Conservation (phyloP, 1,140 invertebrate species). For the Drosophila pruinosa region DNA sequence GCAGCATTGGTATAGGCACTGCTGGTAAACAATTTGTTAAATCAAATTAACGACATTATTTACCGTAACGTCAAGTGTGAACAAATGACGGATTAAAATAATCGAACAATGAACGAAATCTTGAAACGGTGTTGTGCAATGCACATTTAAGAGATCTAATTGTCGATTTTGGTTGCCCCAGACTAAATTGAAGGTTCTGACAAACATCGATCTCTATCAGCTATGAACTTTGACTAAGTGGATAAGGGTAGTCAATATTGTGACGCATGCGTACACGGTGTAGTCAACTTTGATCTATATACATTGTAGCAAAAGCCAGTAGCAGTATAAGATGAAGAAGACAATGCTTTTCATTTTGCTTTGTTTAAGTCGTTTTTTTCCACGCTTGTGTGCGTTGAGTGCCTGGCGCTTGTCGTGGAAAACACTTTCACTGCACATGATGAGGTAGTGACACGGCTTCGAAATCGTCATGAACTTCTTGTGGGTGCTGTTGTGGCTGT, state of each 20-base stretch:
- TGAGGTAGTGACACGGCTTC: conserved; percentile 74
- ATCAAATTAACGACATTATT: conserved; percentile 72
- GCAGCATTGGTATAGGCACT: neutral
- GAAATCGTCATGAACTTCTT: conserved; percentile 44
- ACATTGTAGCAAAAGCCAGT: conserved; percentile 45
- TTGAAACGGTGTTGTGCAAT: conserved; percentile 20
- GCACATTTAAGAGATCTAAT: neutral
- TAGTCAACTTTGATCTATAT: conserved; percentile 67
- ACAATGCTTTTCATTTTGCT: conserved; percentile 71
- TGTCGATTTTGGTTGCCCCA: neutral
- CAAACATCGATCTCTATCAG: too few species aligned
- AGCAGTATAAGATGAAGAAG: conserved; percentile 32
- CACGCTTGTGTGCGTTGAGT: conserved; percentile 67
- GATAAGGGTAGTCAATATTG: too few species aligned
- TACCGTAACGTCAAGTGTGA: conserved; percentile 54
- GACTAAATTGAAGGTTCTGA: too few species aligned
- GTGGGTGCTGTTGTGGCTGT: conserved; percentile 35
- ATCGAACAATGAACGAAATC: conserved; percentile 9
- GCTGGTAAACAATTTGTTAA: conserved; percentile 67
- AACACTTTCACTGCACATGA: conserved; percentile 79
- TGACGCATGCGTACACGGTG: conserved; percentile 61
- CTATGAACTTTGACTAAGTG: conserved; percentile 66
- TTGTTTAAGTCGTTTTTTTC: conserved; percentile 39
- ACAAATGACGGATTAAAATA: neutral
- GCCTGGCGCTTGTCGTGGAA: conserved; percentile 66